Evolutionary conservation across 2,888 invertebrate species (phyloP).

Genomic region (Tenthredo amoena): DNA sequence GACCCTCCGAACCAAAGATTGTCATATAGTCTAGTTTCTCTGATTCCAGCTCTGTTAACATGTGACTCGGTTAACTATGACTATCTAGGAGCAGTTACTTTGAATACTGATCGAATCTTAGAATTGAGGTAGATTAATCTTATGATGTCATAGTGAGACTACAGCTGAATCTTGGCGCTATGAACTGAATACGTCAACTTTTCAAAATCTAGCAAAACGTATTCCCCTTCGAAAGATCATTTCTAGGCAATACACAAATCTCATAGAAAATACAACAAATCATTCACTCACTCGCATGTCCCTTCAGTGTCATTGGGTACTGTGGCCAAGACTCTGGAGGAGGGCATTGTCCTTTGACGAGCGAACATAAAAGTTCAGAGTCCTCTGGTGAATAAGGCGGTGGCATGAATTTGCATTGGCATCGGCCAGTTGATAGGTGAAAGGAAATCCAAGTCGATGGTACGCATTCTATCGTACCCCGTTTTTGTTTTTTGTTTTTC

Average conservation of each 20-base stretch:
- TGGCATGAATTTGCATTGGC: conserved; percentile 50
- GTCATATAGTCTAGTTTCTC: conserved; percentile 5
- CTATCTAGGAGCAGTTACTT: conserved; percentile 17
- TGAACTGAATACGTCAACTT: not conserved
- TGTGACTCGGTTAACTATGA: conserved; percentile 1
- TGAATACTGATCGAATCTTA: conserved; percentile 14
- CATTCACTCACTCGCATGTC: conserved; percentile 40
- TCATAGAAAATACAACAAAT: conserved; percentile 21
- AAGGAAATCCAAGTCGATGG: conserved; percentile 54
- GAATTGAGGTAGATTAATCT: no score
- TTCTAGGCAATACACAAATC: conserved; percentile 6
- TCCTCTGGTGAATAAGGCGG: conserved; percentile 53
- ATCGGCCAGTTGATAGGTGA: conserved; percentile 42
- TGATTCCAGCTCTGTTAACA: conserved; percentile 18
- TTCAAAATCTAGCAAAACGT: conserved; percentile 10
- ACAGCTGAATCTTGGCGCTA: not conserved
- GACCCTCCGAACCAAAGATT: not conserved
- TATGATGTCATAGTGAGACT: conserved; percentile 25
- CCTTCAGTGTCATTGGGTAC: conserved; percentile 44
- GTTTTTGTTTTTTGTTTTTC: conserved; percentile 8
- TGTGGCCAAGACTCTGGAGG: conserved; percentile 51
- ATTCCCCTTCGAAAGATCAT: conserved; percentile 20
- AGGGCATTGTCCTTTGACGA: conserved; percentile 42
- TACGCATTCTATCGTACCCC: conserved; percentile 52
- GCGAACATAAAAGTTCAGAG: conserved; percentile 20